Base-by-base conservation (phyloP, 2,113 vertebrate genomes). In the Otocyon megalotis region DNA sequence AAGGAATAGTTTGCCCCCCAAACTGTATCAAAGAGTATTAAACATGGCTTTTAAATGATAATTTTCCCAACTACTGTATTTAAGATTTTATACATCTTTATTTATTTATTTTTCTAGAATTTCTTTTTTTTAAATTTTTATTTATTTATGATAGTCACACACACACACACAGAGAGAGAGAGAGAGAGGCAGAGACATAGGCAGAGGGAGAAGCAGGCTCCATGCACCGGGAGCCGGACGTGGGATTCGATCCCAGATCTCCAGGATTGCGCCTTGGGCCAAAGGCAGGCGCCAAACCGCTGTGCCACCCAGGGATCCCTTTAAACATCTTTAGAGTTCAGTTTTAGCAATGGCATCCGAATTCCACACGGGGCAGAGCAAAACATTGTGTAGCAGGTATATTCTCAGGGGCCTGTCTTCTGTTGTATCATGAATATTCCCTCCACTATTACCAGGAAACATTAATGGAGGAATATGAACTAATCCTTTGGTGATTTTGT, bases 41-140 rank as follows among this genome's bases (percentile, higher is more conserved):
- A 90, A 72, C 63, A 17, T 72, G 94, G 20, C 30, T 67, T 92
- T 95, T 80, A 94, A 90, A 50, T 53, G 35, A 56, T 37, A 81
- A 24, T 58, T 92, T 88, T n/a, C 24, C 32, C 32, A 95, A 50
- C 35, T 85, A 54, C 37, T 63, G 80, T 93, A 56, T 89, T 67
- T 54, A 89, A 92, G 5, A 50, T 71, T 93, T 79, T 65, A 81
- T 82, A 35, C 19, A 76, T 35, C 13, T 56, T 85, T 65, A 32
- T 43, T 43, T 43, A 43, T 43, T 43, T n/a, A n/a, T n/a, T 43
- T 43, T 43, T 43, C 6, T 43, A 43, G 5, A 6, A 43, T 43
- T 43, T 43, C 43, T 43, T 43, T 43, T 43, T 43, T 43, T 43
- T n/a, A n/a, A 6, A 43, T 43, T 43, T 43, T 6, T 43, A 43